Evolutionary conservation across 1,140 invertebrate species (phyloP).

Genomic region (Solenopsis fugax): DNA sequence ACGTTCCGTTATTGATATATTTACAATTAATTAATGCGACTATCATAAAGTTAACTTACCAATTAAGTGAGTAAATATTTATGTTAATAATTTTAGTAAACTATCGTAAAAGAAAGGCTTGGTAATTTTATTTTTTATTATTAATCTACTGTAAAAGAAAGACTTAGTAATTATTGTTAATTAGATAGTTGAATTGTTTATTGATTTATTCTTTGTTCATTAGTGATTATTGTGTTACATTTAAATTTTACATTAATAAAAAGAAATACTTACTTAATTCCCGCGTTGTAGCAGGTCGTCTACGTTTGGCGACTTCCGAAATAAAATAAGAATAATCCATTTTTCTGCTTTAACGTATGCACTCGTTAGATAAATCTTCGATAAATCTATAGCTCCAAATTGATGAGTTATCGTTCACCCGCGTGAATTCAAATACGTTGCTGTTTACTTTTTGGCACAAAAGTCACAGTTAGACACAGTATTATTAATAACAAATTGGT

Average conservation of each 20-base stretch:
- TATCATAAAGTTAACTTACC: background rate
- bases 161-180: slow-evolving; percentile 9
- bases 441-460: background rate
- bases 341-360: slow-evolving; percentile 59
- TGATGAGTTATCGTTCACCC: background rate
- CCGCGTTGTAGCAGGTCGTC: slow-evolving; percentile 81
- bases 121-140: no score
- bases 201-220: background rate
- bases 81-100: background rate
- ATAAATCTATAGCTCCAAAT: background rate
- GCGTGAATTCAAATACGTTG: no score
- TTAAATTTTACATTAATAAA: slow-evolving; percentile 16
- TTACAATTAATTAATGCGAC: background rate
- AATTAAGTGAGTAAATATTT: slow-evolving; percentile 8
- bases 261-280: slow-evolving; percentile 82
- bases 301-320: slow-evolving; percentile 81
- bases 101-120: background rate
- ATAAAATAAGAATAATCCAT: slow-evolving; percentile 83
- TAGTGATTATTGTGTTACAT: background rate
- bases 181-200: background rate
- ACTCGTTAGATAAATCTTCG: background rate
- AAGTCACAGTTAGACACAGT: background rate
- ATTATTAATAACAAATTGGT: background rate
- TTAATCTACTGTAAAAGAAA: background rate
- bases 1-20: background rate